phyloP scores from a whole-genome alignment of 1,140 invertebrate species.

The Aphis craccivora region DNA sequence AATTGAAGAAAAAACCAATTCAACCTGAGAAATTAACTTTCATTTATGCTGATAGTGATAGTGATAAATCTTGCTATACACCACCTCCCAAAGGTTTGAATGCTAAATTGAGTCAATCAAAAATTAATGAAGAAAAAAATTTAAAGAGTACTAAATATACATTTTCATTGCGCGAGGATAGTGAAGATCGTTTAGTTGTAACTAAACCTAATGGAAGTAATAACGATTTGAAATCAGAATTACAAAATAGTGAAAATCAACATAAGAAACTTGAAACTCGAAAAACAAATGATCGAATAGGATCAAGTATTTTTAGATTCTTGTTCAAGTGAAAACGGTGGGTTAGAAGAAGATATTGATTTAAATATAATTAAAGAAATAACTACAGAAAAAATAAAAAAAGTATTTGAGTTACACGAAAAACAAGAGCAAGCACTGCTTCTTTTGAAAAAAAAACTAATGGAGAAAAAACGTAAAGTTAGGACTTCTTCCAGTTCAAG shows the following conservation, averaged over 20 bases:
- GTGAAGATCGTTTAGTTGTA: constrained; percentile 26
- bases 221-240: neutral
- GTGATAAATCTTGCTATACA: constrained; percentile 43
- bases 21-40: constrained; percentile 24
- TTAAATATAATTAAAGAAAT: constrained; percentile 57
- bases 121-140: constrained; percentile 34
- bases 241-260: constrained; percentile 30
- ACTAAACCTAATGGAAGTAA: constrained; percentile 10
- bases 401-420: constrained; percentile 55
- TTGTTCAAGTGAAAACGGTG: constrained; percentile 15
- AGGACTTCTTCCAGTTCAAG: constrained; percentile 43
- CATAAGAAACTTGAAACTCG: neutral
- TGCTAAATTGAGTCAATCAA: constrained; percentile 24
- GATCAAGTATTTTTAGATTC: constrained; percentile 45
- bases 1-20: neutral
- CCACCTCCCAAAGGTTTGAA: constrained; percentile 41
- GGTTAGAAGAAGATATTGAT: constrained; percentile 53
- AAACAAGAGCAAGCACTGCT: constrained; percentile 54
- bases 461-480: constrained; percentile 52
- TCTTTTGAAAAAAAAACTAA: constrained; percentile 51
- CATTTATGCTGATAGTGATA: constrained; percentile 27
- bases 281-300: neutral
- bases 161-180: constrained; percentile 34
- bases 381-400: constrained; percentile 55
- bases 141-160: constrained; percentile 52